Evolutionary conservation across 2,113 vertebrate genomes (phyloP).

Genomic region (Actenoides lindsayi): DNA sequence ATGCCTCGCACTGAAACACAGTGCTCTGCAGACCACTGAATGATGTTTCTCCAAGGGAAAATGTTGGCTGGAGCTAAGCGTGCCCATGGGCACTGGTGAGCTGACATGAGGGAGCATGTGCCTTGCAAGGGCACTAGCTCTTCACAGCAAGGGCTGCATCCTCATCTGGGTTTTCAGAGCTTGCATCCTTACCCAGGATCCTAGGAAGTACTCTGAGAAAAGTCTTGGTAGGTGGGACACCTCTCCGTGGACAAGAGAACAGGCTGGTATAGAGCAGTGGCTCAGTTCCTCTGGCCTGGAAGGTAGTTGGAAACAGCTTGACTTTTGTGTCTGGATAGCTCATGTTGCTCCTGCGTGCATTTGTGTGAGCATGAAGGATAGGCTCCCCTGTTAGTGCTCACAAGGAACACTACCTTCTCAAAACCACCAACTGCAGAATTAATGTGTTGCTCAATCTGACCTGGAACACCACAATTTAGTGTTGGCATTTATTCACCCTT

Average conservation of each 20-base stretch:
- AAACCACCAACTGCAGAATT: background rate
- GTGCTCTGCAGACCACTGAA: background rate
- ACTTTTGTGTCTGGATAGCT: background rate
- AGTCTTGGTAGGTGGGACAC: background rate
- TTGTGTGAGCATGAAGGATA: background rate
- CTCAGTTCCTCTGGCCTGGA: background rate
- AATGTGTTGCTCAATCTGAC: background rate
- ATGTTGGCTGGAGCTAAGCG: background rate
- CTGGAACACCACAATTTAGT: background rate
- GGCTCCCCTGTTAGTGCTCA: background rate
- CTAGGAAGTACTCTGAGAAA: background rate
- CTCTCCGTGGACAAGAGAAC: background rate
- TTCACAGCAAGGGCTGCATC: background rate
- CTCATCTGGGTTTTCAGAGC: background rate
- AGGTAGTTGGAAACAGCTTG: background rate
- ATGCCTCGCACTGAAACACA: background rate
- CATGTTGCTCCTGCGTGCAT: fast-evolving
- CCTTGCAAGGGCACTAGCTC: background rate
- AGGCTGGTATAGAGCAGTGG: background rate
- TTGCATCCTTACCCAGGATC: background rate
- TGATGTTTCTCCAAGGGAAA: background rate
- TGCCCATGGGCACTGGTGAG: background rate
- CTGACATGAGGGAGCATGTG: fast-evolving
- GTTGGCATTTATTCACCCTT: background rate
- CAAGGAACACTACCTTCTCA: background rate